Base-by-base conservation (phyloP, 2,113 vertebrate genomes). In the Trogon melanurus region DNA sequence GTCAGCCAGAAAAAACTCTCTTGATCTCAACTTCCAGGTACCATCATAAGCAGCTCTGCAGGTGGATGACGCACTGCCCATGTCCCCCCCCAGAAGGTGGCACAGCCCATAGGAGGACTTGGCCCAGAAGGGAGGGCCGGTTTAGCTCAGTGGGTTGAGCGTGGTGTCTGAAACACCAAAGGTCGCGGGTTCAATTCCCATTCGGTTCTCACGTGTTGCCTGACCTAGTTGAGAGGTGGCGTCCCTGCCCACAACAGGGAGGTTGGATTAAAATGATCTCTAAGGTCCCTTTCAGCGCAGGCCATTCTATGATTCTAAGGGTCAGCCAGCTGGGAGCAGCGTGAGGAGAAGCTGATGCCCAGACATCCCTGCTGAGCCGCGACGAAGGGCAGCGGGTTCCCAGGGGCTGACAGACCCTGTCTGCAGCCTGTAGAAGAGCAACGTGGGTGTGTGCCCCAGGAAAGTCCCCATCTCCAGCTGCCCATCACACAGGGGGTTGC, bases 361-460 rank as follows among this genome's bases (percentile, higher is more conserved):
- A 36, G 32, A 44, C 15, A 38, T 20, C 36, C n/a, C 60, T 20
- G 36, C 2, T 3, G 51, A 34, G 51, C 14, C 16, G 5, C 18
- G 53, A 10, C 58, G 66, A 65, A 34, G 8, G 27, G 12, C 7
- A 17, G 25, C 3, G 29, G 25, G 65, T 58, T 54, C 20, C n/a
- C 65, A 41, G 34, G 15, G 20, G 14, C 13, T 25, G 48, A 8
- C 9, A 53, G 29, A 6, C 38, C 5, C 3, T 16, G 10, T 32
- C 16, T 18, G 8, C 51, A 29, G 36, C 26, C 51, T 65, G 51
- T 53, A 10, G 48, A 61, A 48, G 18, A 34, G 38, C 17, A 66
- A 41, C 17, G 34, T 0, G 1, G 14, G 4, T 66, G 25, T 17
- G 72, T 48, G 29, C 10, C n/a, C n/a, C 23, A 14, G 27, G 51